Percentiles rank a stretch among this genome's conserved stretches.
Evolutionary conservation across 1,140 invertebrate species (phyloP).

Genomic region (Zaprionus kolodkinae): DNA sequence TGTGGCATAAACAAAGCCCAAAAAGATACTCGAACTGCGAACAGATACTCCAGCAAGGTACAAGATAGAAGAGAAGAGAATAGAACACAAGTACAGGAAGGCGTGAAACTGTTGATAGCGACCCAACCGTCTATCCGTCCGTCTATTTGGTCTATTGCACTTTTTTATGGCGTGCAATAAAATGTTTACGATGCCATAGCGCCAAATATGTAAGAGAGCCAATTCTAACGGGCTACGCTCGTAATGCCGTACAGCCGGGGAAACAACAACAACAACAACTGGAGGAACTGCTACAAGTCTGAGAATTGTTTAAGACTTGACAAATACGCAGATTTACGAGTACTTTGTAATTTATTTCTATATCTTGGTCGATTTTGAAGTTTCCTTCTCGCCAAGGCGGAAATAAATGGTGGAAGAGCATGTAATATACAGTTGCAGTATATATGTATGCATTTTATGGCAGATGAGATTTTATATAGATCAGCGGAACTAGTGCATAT

Average conservation of each 20-base stretch:
- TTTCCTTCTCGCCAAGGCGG: not conserved
- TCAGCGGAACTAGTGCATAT: no score
- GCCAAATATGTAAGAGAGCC: constrained; percentile 50
- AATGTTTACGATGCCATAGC: constrained; percentile 52
- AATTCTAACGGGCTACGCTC: constrained; percentile 37
- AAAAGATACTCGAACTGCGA: constrained; percentile 24
- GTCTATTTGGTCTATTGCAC: constrained; percentile 38
- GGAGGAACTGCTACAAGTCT: constrained; percentile 13
- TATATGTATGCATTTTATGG: not conserved
- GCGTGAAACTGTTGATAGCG: constrained; percentile 56
- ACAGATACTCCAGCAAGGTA: constrained; percentile 15
- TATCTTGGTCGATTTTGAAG: constrained; percentile 3
- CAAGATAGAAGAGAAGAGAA: not conserved
- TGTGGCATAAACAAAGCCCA: constrained; percentile 55
- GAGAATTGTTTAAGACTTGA: constrained; percentile 12
- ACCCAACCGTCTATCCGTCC: not conserved
- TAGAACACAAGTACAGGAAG: constrained; percentile 25
- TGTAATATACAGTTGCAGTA: not conserved
- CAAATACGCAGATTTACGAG: constrained; percentile 33
- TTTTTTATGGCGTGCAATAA: constrained; percentile 45
- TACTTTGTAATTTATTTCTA: constrained; percentile 20
- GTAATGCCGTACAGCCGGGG: constrained; percentile 12
- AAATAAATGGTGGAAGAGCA: not conserved
- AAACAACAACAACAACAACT: not conserved
- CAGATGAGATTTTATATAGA: no score